Evolutionary conservation across 2,113 vertebrate species (phyloP).

Genomic region (Bothrops jararaca): DNA sequence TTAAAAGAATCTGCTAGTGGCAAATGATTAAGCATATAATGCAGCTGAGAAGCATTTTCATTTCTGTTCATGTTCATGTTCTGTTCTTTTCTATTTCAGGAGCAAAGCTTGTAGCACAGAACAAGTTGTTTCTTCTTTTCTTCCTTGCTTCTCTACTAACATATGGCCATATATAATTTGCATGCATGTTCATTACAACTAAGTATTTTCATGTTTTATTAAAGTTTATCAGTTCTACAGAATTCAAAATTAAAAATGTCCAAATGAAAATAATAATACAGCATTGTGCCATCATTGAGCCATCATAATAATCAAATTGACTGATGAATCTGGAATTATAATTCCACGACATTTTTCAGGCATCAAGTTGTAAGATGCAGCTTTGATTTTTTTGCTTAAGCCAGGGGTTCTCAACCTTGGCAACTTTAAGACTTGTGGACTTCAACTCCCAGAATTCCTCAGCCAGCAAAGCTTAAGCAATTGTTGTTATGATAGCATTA

Average conservation of each 20-base stretch:
- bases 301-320: neutral
- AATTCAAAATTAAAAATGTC: neutral
- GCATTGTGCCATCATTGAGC: neutral
- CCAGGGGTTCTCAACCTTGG: too few species aligned
- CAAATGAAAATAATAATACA: neutral
- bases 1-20: conserved; percentile 34
- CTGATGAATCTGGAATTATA: neutral
- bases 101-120: conserved; percentile 39
- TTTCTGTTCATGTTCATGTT: conserved; percentile 26
- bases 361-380: neutral
- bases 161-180: neutral
- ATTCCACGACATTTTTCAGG: neutral
- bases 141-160: neutral
- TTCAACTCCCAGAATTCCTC: too few species aligned
- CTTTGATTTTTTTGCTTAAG: neutral
- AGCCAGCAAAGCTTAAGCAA: neutral
- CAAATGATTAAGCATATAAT: conserved; percentile 40
- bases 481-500: neutral
- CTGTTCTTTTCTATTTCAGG: neutral
- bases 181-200: neutral
- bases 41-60: conserved; percentile 35
- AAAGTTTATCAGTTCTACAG: neutral
- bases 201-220: neutral
- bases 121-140: conserved; percentile 22
- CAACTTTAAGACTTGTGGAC: too few species aligned